Evolutionary conservation across 2,113 vertebrate genomes (phyloP), one percentile per base, ranked within the genome.

Genomic region (Pyxicephalus adspersus): DNA sequence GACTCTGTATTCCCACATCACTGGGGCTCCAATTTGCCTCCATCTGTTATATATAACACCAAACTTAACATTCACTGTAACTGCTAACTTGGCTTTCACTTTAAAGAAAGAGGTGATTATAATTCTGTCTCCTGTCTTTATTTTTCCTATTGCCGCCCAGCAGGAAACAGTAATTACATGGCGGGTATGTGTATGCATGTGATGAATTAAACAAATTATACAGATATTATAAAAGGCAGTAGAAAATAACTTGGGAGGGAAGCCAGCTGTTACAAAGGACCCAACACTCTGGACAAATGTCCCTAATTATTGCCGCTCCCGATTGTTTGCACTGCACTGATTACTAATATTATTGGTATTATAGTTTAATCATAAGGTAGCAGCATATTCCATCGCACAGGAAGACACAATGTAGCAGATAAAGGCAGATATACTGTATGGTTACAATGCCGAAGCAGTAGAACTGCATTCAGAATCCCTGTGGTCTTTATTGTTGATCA

Each of bases 191-290:
- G 60, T 50, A 23, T 23, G 75, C 22, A 31, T 64, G 60, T 77
- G 75, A 77, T 77, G 61, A 77, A 77, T 77, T 77, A 77, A 77
- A 54, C 57, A 77, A 64, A 77, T 77, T 77, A 77, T 65, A 64
- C 55, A 31, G 75, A 77, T 77, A 77, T 54, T 77, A 77, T 26
- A 55, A 77, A 64, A 65, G 38, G 57, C 38, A 55, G 65, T 77
- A 45, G 19, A 76, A 76, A 61, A 77, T 77, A 77, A 54, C 75
- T 77, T 63, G 75, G 60, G 60, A 54, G 31, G 22, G 54, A 54
- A 77, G 75, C 60, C 26, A 51, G 63, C 60, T n/a, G 61, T 64
- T 64, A 77, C 45, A 77, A 65, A 77, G 28, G 61, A 65, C 61
- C 45, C 50, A 52, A 54, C 38, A 77, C 75, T 65, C 64, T 65